These are phyloP conservation scores for Grantiella picta DNA, from an alignment of 2,113 vertebrate genomes.

Conservation along the genomic window DNA sequence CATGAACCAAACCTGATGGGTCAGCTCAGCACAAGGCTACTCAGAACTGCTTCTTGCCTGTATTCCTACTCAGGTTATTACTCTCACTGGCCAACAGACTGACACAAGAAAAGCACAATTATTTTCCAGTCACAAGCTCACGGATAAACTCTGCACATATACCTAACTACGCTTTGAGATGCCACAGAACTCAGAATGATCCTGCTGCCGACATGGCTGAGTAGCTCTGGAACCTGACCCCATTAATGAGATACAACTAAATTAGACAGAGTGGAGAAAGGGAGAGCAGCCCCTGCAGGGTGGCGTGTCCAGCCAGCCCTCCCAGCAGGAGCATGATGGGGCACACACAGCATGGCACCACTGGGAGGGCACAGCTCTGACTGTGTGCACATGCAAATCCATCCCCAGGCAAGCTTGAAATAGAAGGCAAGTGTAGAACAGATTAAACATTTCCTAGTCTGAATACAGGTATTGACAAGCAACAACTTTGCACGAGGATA, in stretches of 20 bases:
- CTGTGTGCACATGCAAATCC: accelerated
- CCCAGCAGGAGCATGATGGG: neutral
- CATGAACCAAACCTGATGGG: neutral
- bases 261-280: neutral
- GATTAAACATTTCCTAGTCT: neutral
- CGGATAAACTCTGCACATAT: neutral
- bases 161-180: neutral
- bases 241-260: neutral
- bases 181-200: neutral
- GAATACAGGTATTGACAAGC: neutral
- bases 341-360: neutral
- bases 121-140: neutral
- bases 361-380: accelerated
- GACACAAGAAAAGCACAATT: neutral
- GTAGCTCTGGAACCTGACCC: neutral
- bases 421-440: accelerated
- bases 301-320: accelerated
- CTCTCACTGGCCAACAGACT: neutral
- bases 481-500: neutral
- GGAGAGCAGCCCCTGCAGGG: accelerated
- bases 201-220: neutral
- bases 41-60: neutral
- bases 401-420: neutral
- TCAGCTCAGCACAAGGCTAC: neutral
- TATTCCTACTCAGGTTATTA: neutral